Base-by-base conservation (phyloP, 35 echinoderm and acorn worm genomes). In the Heliocidaris erythrogramma region DNA sequence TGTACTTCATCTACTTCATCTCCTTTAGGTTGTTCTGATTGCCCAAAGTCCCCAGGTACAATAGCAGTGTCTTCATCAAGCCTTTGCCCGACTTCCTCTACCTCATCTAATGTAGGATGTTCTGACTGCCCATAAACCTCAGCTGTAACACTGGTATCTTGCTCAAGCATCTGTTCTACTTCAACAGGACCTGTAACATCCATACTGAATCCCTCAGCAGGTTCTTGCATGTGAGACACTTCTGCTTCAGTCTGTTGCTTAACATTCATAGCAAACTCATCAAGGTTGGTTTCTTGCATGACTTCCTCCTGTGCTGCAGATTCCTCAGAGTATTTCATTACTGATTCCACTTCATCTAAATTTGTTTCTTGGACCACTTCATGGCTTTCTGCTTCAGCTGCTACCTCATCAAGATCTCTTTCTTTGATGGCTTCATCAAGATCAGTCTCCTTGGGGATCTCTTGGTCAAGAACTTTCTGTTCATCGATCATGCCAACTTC, bases 241-340 rank as follows among this genome's bases (percentile, higher is more conserved):
- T 30, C 90, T 29, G 52, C 30, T 47, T 30, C 52, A 53, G 35
- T 32, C 86, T 47, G 27, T 86, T 94, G 92, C 48, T 13, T 24
- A 27, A 31, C 48, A 69, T 27, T 49, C 9, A 47, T 30, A 17
- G 48, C 52, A 86, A 85, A 30, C 59, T 92, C 84, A 47, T 96
- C 69, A 30, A 96, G 69, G 78, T 94, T 31, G 59, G 94, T 94
- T 52, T 86, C 94, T 49, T 87, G 69, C 3, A 50, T 94, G 24
- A 59, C 93, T 35, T 94, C 60, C 84, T 59, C 31, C 31, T 69
- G 65, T 8, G 32, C 18, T 18, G 32, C 9, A 24, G 47, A 49
- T 52, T 56, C 9, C 53, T 42, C 18, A 48, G 18, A 13, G 27
- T 65, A 48, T 59, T 29, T 94, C 65, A 49, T 94, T 94, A 87